Base-by-base conservation (phyloP, 2,797 vertebrate species). In the Aythya fuligula region DNA sequence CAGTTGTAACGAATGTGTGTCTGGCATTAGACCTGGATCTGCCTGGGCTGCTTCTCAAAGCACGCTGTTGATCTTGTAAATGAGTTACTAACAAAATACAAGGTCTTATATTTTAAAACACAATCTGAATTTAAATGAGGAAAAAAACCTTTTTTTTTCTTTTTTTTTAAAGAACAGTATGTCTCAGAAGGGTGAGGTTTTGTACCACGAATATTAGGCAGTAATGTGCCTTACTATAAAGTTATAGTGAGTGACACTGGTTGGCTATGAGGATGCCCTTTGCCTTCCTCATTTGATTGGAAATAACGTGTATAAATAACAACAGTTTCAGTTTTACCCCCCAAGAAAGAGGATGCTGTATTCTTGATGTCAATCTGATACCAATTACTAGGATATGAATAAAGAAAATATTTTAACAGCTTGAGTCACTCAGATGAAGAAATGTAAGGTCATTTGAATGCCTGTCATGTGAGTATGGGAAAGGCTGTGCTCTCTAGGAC, bases 1-100 rank as follows among this genome's bases (percentile, higher is more conserved):
- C 2, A 0, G 41, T 60, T n/a, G 19, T n/a, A 12, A n/a, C 1
- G 24, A 43, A 16, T n/a, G 27, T 0, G 47, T 5, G 0, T 0
- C 2, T 3, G 13, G 39, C 4, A 69, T 17, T 1, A 54, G 67
- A 57, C 2, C 8, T 13, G 39, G 4, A 0, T 56, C 11, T 56
- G 49, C 8, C 53, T 4, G 64, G 56, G 13, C 47, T 2, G 7
- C 56, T 71, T 34, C 39, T 54, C 75, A n/a, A 4, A 6, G 60
- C 2, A 0, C 4, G 61, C n/a, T 21, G 20, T 9, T 51, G 36
- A 7, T 78, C 49, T 10, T 32, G 2, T 19, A 58, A 34, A 36
- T 17, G 3, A 2, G 4, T 18, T 70, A 1, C 27, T 30, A 24
- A 19, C 5, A 4, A 16, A 64, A 47, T 14, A 10, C 3, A 0